Evolutionary conservation across 2,888 invertebrate species (phyloP), one percentile per base, ranked within the genome.

Genomic region (Himalopsyche anomala): DNA sequence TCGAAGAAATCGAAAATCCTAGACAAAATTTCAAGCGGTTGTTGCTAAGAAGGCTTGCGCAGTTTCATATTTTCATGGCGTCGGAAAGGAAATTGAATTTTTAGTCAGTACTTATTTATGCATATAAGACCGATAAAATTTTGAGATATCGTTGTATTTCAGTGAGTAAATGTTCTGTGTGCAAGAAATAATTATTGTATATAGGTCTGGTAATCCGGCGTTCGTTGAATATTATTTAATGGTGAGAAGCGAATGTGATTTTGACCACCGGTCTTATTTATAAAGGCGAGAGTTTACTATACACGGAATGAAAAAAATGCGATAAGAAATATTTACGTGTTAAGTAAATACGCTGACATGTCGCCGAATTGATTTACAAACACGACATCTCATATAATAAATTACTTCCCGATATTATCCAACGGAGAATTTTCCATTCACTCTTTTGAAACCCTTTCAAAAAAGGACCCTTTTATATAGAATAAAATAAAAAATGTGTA

Each of bases 351-450:
- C 62, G 62, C 62, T 62, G 62, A 62, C 62, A 62, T 62, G 62
- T 19, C 62, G 15, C 62, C 62, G 8, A 62, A 62, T 62, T 62
- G 62, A 62, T 62, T 62, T 62, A 62, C 19, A 62, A 62, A 62
- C 62, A 62, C 62, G 62, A 62, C 62, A 62, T 62, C 62, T 62
- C 62, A 62, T 62, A 62, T 62, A 62, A 62, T 62, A 62, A 62
- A 62, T 62, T 62, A 62, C 62, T 62, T 62, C 62, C 62, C 62
- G 62, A 62, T 62, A 62, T 62, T 62, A 62, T 62, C 62, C 62
- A 2, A 19, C 8, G 62, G 62, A 62, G 62, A 28, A 62, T 62
- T n/a, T 62, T 62, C 62, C 62, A 62, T 62, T 62, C 62, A 62
- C 62, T 62, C 62, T 19, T 62, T 62, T 62, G 62, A 62, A 62